A percentile compares a stretch with the other conserved stretches of the same genome.
These are phyloP conservation scores for Astreopora myriophthalma DNA, from an alignment of 64 coral and sea anemone genomes.

Conservation along the genomic window DNA sequence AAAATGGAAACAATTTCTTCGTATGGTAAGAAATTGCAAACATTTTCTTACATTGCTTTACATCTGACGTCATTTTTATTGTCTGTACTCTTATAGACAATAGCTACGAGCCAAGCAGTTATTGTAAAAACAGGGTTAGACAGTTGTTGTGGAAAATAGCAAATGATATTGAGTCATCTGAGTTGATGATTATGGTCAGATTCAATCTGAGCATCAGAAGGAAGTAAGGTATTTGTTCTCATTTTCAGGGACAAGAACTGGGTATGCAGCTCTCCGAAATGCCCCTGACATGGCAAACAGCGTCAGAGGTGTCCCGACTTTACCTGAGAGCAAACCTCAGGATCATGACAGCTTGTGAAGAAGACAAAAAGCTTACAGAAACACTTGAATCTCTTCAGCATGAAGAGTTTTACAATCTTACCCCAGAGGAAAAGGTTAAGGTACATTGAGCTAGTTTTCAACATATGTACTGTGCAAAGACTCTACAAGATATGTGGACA, in stretches of 20 bases:
- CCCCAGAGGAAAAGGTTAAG: slow-evolving; percentile 41
- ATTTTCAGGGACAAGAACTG: slow-evolving; percentile 7
- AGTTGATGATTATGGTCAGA: no score
- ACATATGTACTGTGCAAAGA: neutral
- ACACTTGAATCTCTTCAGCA: slow-evolving; percentile 29
- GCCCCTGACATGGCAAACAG: slow-evolving; percentile 50
- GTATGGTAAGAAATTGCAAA: no score
- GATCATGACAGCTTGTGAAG: neutral
- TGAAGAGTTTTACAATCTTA: slow-evolving; percentile 30
- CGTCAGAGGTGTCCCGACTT: slow-evolving; percentile 53
- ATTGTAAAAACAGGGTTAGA: no score
- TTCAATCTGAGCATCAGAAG: no score
- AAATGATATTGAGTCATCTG: no score
- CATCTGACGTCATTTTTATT: no score
- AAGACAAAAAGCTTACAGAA: neutral
- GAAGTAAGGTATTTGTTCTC: neutral
- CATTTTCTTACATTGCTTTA: no score
- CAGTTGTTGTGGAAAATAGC: no score
- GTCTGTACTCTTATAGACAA: no score
- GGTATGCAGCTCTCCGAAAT: slow-evolving; percentile 51
- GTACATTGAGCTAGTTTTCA: neutral
- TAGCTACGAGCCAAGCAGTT: no score
- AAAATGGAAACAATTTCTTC: no score
- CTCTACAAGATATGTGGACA: neutral
- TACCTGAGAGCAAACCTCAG: slow-evolving; percentile 25